Evolutionary conservation across 2,888 invertebrate species (phyloP).

Genomic region (Sinotaia quadrata): DNA sequence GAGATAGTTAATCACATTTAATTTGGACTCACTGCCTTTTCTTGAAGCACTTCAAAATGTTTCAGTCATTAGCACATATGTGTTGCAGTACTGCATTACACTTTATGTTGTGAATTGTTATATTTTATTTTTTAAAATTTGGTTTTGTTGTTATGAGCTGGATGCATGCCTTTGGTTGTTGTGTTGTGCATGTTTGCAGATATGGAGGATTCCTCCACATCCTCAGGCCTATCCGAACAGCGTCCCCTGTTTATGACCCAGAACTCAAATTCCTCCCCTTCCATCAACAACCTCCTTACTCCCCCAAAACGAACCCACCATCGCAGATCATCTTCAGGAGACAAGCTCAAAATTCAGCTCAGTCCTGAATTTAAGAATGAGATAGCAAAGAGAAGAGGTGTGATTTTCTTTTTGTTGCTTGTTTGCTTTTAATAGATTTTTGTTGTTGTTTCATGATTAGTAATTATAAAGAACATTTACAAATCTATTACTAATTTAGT

Average conservation of each 20-base stretch:
- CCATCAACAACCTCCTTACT: slow-evolving; percentile 46
- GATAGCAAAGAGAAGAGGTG: slow-evolving; percentile 47
- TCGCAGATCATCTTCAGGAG: slow-evolving; percentile 65
- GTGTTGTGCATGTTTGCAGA: slow-evolving; percentile 7
- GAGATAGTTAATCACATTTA: no score
- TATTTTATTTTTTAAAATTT: no score
- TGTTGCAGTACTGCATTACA: not conserved
- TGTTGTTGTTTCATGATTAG: no score
- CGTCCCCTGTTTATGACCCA: slow-evolving; percentile 34
- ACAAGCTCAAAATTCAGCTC: slow-evolving; percentile 63
- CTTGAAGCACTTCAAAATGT: no score
- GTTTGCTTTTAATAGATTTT: not conserved
- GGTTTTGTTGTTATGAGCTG: slow-evolving; percentile 9
- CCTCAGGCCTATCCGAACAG: slow-evolving; percentile 5
- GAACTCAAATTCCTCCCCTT: slow-evolving; percentile 48
- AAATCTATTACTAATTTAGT: no score
- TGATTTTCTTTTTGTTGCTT: slow-evolving; percentile 19
- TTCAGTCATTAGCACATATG: no score
- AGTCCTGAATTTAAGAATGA: slow-evolving; percentile 64
- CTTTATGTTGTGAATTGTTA: not conserved
- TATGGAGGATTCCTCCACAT: slow-evolving; percentile 6
- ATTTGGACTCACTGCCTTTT: no score
- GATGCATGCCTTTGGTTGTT: slow-evolving; percentile 10
- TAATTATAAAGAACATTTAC: no score
- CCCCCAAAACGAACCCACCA: slow-evolving; percentile 52